These are phyloP conservation scores for Ormyrus labotus DNA, from an alignment of 2,888 invertebrate species.

Conservation along the genomic window DNA sequence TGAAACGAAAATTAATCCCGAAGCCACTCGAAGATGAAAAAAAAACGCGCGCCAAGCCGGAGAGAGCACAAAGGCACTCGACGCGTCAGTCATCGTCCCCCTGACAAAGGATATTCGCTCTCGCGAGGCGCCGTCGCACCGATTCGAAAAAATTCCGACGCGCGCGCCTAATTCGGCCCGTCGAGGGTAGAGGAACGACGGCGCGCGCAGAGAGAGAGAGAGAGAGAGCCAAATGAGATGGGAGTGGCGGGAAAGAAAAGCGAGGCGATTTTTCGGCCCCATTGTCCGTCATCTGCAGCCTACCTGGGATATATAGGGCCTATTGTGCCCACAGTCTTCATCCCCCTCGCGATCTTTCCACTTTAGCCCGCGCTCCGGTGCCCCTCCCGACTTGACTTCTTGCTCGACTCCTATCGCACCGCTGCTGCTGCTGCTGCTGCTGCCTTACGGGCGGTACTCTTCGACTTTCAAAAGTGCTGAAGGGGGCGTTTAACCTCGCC, in stretches of 20 bases:
- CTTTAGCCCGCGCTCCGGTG: background rate
- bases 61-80: no score
- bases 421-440: background rate
- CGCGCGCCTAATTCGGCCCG: conserved; percentile 37
- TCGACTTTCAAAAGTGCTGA: background rate
- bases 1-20: no score
- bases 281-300: conserved; percentile 51
- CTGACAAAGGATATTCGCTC: background rate
- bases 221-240: conserved; percentile 13
- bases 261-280: conserved; percentile 44
- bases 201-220: conserved; percentile 3
- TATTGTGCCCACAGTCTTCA: conserved; percentile 11
- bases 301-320: conserved; percentile 31
- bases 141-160: conserved; percentile 20
- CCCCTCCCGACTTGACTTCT: conserved; percentile 38
- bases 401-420: background rate
- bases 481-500: background rate
- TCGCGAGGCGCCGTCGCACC: no score
- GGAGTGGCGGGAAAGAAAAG: no score
- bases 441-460: background rate
- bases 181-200: background rate
- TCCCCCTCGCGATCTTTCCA: conserved; percentile 27
- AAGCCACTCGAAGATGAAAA: no score
- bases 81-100: background rate
- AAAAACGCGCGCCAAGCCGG: no score